Base-by-base conservation (phyloP, 2,797 vertebrate genomes). In the Tolypeutes matacus region DNA sequence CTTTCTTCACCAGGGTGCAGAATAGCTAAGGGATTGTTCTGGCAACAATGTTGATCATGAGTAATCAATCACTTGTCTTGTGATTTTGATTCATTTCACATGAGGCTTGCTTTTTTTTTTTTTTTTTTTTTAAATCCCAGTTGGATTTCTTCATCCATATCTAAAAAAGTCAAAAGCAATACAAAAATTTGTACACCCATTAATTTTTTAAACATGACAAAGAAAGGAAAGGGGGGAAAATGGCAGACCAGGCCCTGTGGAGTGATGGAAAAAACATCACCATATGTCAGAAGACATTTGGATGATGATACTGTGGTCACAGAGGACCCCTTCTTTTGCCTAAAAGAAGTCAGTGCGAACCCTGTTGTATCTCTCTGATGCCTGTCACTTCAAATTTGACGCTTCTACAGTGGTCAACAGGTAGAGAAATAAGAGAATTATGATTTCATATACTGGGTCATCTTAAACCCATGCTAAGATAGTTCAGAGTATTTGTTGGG, bases 1-100 rank as follows among this genome's bases (percentile, higher is more conserved):
- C 97, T 96, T 97, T 98, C 97, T 98, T 98, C 97, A 97, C 96
- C 97, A 90, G 23, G 95, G 97, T 92, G 97, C 60, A 62, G 96
- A 97, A 96, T 62, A 98, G 97, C 96, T 96, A 96, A 95, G 97
- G 97, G 96, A 97, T 98, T 97, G 98, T 97, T 98, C 98, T 98
- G 98, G 98, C 98, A 98, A 98, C 97, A 3, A 97, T 98, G 96
- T 97, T 77, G 97, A 96, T 96, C 97, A 94, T 83, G 88, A 96
- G 96, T 39, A 89, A 98, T 92, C 92, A 95, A 94, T 49, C 86
- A 85, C 81, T 3, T 94, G 69, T 95, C 97, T 97, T 97, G 98
- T 91, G 95, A 97, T 97, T 98, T 98, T 84, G 97, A 97, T 98
- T 92, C n/a, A 18, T 95, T 97, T 97, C 0, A 7, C 64, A 94